A percentile compares a stretch with the other conserved stretches of the same genome.
These are phyloP conservation scores for Pseudoatta argentina DNA, from an alignment of 1,140 invertebrate genomes.

Conservation along the genomic window DNA sequence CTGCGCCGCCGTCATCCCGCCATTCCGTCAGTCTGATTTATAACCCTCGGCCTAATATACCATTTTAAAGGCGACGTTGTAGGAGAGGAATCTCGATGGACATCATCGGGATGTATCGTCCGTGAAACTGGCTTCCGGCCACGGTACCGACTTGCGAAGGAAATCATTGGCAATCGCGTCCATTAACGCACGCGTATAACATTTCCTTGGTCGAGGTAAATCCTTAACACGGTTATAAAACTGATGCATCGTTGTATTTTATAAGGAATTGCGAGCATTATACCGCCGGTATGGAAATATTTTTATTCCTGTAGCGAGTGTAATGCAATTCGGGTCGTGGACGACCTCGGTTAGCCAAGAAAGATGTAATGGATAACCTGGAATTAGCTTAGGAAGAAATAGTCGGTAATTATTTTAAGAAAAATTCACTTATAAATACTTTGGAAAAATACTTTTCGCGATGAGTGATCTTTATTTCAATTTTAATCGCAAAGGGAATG, in stretches of 20 bases:
- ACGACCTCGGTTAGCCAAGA: background rate
- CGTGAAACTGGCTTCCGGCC: slow-evolving; percentile 55
- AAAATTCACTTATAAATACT: background rate
- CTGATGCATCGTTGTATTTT: slow-evolving; percentile 47
- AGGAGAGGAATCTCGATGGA: slow-evolving; percentile 73
- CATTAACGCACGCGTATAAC: slow-evolving; percentile 66
- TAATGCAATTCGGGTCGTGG: background rate
- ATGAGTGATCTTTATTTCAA: background rate
- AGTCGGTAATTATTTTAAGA: slow-evolving; percentile 19
- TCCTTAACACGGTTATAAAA: slow-evolving; percentile 37
- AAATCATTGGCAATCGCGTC: slow-evolving; percentile 61
- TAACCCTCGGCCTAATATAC: slow-evolving; percentile 72
- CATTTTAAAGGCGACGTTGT: slow-evolving; percentile 76
- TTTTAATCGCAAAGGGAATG: background rate
- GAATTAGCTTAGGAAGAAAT: slow-evolving; percentile 34
- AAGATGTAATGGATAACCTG: slow-evolving; percentile 28
- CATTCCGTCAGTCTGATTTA: slow-evolving; percentile 66
- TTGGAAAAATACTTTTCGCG: background rate
- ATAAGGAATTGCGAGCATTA: slow-evolving; percentile 31
- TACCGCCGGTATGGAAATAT: slow-evolving; percentile 43
- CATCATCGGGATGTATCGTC: slow-evolving; percentile 66
- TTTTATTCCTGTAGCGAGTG: slow-evolving; percentile 13
- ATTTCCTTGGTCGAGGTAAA: slow-evolving; percentile 12
- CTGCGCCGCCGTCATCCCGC: slow-evolving; percentile 11
- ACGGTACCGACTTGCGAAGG: slow-evolving; percentile 35